Percentiles rank a stretch among this genome's conserved stretches.
Conservation (phyloP, 2,888 invertebrate genomes). For the Disparrhopalites patrizii region DNA sequence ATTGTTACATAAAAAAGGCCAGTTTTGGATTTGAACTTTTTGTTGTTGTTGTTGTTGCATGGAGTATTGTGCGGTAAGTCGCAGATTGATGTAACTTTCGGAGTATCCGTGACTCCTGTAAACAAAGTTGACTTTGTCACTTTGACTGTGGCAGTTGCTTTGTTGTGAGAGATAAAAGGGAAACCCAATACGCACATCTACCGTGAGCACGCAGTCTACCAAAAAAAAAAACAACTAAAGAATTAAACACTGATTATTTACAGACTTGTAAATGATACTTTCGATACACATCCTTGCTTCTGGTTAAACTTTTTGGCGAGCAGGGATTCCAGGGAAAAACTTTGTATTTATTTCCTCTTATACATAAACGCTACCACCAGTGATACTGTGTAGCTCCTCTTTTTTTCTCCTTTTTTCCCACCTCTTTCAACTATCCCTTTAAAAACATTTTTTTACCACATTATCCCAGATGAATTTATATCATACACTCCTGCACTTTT, state of each 20-base stretch:
- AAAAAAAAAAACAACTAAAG: constrained; percentile 25
- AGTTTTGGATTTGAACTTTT: constrained; percentile 14
- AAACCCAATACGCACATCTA: constrained; percentile 22
- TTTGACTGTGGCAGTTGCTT: constrained; percentile 25
- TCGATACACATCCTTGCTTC: constrained; percentile 23
- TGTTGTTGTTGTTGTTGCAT: background rate
- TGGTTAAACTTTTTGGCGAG: constrained; percentile 17
- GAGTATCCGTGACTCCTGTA: constrained; percentile 17
- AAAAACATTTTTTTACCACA: background rate
- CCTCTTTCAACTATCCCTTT: too few species aligned
- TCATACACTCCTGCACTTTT: background rate
- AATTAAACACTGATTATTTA: constrained; percentile 23
- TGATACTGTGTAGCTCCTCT: too few species aligned
- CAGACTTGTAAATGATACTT: constrained; percentile 29
- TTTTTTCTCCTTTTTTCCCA: background rate
- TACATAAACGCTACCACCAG: background rate
- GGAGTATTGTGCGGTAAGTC: too few species aligned
- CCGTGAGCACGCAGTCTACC: constrained; percentile 28
- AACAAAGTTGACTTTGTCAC: constrained; percentile 22
- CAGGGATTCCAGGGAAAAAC: background rate
- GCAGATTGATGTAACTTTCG: constrained; percentile 15
- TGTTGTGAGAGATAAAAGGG: constrained; percentile 29
- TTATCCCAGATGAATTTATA: background rate
- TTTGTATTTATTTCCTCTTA: background rate
- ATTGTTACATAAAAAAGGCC: background rate